Percentiles rank a stretch among this genome's conserved stretches.
phyloP scores from a whole-genome alignment of 1,140 invertebrate genomes.

The Thereuonema tuberculata region DNA sequence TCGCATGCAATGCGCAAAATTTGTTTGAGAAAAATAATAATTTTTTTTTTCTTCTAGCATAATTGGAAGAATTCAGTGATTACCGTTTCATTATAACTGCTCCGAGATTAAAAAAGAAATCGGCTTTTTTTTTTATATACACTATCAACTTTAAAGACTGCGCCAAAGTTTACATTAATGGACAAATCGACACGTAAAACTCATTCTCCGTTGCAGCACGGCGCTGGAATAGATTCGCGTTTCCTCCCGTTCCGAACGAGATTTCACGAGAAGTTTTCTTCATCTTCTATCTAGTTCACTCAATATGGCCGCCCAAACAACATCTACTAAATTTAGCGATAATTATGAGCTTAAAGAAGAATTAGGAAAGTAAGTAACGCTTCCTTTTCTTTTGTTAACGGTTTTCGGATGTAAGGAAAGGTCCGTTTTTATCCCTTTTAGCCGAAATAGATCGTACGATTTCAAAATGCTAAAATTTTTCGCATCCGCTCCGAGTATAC shows the following conservation, averaged over 20 bases:
- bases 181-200: background rate
- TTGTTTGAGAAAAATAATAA: background rate
- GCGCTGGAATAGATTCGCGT: background rate
- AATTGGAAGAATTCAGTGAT: background rate
- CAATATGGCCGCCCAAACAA: constrained; percentile 24
- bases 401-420: no score
- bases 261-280: constrained; percentile 1
- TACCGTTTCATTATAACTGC: background rate
- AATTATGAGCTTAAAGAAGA: constrained; percentile 99
- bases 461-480: no score
- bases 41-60: background rate
- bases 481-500: no score
- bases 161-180: background rate
- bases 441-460: no score
- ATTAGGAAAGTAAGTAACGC: constrained; percentile 87
- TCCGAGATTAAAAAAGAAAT: background rate
- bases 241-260: background rate
- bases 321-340: constrained; percentile 69
- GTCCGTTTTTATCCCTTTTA: no score
- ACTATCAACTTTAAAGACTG: background rate
- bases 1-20: no score
- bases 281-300: background rate
- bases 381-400: constrained; percentile 2
- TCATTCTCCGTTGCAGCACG: background rate
- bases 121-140: background rate